A percentile compares a stretch with the other conserved stretches of the same genome.
Evolutionary conservation across 2,888 invertebrate species (phyloP).

Genomic region (Torymus auratus): DNA sequence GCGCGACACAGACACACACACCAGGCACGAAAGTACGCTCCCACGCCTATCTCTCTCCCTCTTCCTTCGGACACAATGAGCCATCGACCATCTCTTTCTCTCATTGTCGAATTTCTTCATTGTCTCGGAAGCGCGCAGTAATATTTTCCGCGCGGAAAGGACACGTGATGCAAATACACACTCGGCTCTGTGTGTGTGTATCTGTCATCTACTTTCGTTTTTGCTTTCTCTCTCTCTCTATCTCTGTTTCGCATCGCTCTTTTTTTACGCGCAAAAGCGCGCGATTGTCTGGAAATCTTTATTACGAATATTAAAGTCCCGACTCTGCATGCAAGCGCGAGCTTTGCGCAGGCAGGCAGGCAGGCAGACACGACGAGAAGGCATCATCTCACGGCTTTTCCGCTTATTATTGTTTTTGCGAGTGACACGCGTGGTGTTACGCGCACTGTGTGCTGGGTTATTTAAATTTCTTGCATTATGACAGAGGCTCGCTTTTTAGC

Average conservation of each 20-base stretch:
- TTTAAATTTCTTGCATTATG: too few species aligned
- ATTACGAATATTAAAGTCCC: conserved; percentile 18
- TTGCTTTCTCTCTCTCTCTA: neutral
- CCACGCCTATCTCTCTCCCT: too few species aligned
- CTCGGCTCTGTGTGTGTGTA: neutral
- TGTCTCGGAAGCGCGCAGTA: conserved; percentile 10
- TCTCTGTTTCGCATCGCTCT: too few species aligned
- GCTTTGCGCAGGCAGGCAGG: too few species aligned
- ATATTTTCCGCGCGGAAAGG: conserved; percentile 3
- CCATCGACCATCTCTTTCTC: conserved; percentile 1
- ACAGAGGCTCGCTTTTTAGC: too few species aligned
- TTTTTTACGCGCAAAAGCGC: neutral
- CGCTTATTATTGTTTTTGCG: too few species aligned
- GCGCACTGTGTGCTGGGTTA: too few species aligned
- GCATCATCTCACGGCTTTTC: too few species aligned
- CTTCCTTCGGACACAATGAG: conserved; percentile 15
- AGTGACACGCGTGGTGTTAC: too few species aligned
- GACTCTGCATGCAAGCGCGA: neutral
- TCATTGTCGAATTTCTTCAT: conserved; percentile 43
- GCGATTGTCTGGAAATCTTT: conserved; percentile 28
- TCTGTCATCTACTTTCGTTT: neutral
- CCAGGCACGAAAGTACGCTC: too few species aligned
- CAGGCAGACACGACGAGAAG: too few species aligned
- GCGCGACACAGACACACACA: neutral
- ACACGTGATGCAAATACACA: too few species aligned